Conservation (phyloP, 2,888 invertebrate species). For the Cantharis rufa region DNA sequence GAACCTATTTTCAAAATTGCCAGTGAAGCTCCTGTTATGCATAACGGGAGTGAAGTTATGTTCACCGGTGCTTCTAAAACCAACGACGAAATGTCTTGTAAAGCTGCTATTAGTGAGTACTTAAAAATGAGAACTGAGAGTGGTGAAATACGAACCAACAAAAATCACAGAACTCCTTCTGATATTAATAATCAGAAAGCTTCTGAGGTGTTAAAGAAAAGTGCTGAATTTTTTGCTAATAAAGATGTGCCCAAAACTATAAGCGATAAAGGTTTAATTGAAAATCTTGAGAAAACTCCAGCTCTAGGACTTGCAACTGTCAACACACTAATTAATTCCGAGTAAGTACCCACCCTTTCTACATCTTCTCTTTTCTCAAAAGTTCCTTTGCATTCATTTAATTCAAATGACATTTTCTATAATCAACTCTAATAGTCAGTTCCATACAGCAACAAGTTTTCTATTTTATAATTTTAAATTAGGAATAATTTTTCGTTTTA, state of each 20-base stretch:
- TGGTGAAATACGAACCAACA: constrained; percentile 2
- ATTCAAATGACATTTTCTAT: no score
- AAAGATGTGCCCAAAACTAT: constrained; percentile 15
- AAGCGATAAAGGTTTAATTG: not conserved
- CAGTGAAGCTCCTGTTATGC: constrained; percentile 36
- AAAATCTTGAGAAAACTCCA: not conserved
- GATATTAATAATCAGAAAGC: constrained; percentile 14
- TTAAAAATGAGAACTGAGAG: constrained; percentile 25
- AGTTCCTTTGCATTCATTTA: not conserved
- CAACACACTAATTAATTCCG: not conserved
- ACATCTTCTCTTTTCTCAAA: not conserved
- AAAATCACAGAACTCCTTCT: constrained; percentile 5
- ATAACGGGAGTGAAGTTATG: constrained; percentile 16
- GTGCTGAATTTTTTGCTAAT: constrained; percentile 14
- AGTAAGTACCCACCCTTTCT: not conserved
- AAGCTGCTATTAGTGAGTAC: constrained; percentile 27
- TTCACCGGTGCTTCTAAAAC: constrained; percentile 19
- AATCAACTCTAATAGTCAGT: no score
- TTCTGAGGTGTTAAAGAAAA: constrained; percentile 17
- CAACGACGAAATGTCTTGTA: constrained; percentile 26
- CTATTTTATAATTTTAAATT: no score
- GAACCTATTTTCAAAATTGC: constrained; percentile 38
- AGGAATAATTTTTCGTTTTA: not conserved
- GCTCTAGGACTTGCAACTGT: not conserved
- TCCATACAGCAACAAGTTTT: not conserved